These are phyloP conservation scores for Hafferia zeledoni DNA, from an alignment of 2,797 vertebrate species.

Conservation along the genomic window DNA sequence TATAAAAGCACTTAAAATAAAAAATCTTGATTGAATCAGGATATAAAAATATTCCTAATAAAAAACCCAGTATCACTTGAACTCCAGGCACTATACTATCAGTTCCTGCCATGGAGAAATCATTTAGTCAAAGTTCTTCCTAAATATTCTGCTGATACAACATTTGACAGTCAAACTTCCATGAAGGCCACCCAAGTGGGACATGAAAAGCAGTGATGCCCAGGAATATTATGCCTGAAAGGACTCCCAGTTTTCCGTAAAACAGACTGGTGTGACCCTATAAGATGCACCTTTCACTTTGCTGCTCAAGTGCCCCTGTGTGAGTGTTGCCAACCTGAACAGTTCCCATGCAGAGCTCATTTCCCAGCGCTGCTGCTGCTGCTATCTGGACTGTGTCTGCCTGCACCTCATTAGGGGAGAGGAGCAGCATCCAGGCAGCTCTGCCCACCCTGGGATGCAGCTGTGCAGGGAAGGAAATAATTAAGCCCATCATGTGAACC, in stretches of 20 bases:
- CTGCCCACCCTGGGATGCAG: background rate
- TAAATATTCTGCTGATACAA: background rate
- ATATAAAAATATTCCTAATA: background rate
- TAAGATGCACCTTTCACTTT: fast-evolving
- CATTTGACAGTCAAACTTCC: background rate
- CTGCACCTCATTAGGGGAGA: background rate
- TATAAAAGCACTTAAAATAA: constrained; percentile 2
- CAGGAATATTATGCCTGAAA: background rate
- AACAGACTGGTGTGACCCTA: background rate
- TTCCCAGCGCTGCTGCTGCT: background rate
- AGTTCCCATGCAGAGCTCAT: background rate
- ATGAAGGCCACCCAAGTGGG: background rate
- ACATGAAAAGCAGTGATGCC: background rate
- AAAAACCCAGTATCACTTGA: background rate
- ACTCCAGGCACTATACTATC: background rate
- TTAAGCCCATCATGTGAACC: constrained; percentile 21
- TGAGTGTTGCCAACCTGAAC: background rate
- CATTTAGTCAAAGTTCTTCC: background rate
- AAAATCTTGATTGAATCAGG: background rate
- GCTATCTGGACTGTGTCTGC: background rate
- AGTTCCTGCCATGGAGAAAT: background rate
- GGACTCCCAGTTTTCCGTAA: background rate
- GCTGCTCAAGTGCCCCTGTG: background rate
- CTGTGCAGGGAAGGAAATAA: constrained; percentile 10
- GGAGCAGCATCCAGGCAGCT: background rate